A percentile compares a stretch with the other conserved stretches of the same genome.
Evolutionary conservation across 1,140 invertebrate genomes (phyloP).

Genomic region (Lepidurus arcticus): DNA sequence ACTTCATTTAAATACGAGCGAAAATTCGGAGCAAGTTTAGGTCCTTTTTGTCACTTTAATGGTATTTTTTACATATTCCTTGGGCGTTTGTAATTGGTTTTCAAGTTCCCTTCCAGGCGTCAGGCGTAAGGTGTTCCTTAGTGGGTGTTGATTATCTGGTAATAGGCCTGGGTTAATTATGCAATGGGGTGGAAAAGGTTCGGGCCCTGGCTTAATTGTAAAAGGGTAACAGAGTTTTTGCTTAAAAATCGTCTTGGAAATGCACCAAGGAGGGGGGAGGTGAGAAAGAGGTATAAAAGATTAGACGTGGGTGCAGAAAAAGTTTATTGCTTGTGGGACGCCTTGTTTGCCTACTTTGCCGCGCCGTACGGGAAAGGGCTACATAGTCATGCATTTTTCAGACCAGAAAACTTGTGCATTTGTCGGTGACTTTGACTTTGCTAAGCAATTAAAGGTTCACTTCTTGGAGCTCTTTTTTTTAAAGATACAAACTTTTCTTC

Average conservation of each 20-base stretch:
- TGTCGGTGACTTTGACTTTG: conserved; percentile 12
- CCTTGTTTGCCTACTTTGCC: conserved; percentile 1
- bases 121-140: no score
- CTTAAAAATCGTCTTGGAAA: not conserved
- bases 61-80: no score
- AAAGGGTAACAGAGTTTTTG: not conserved
- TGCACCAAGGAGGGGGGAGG: not conserved
- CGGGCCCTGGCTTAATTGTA: not conserved
- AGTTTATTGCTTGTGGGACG: not conserved
- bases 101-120: no score
- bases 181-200: not conserved
- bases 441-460: conserved; percentile 11
- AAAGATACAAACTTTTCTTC: not conserved
- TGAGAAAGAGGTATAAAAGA: not conserved
- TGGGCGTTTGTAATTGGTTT: no score
- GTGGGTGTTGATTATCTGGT: not conserved
- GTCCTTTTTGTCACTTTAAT: no score
- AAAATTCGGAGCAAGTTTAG: no score
- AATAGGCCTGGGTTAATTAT: not conserved
- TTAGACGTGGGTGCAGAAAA: not conserved
- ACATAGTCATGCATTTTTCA: not conserved
- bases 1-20: no score
- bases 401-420: conserved; percentile 13
- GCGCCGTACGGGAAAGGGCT: not conserved
- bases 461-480: not conserved